phyloP scores from a whole-genome alignment of 2,113 vertebrate species.

The Pituophis catenifer region DNA sequence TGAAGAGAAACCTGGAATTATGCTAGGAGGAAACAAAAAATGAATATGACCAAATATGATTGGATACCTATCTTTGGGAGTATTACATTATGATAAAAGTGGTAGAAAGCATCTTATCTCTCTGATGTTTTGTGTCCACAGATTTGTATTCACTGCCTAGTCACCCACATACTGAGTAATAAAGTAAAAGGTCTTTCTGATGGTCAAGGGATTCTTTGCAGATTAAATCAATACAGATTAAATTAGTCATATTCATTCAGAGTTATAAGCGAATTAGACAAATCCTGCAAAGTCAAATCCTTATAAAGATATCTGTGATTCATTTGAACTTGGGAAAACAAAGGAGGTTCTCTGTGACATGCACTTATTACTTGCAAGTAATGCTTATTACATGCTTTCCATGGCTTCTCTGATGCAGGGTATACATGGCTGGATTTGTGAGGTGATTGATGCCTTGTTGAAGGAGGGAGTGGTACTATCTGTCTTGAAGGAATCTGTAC shows the following conservation, averaged over 20 bases:
- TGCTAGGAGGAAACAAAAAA: background rate
- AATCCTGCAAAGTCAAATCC: background rate
- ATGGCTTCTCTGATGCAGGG: too few species aligned
- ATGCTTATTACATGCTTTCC: too few species aligned
- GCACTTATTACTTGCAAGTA: too few species aligned
- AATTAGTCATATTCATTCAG: background rate
- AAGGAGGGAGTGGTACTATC: too few species aligned
- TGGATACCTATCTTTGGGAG: background rate
- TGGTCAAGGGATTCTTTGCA: background rate
- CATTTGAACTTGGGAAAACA: background rate
- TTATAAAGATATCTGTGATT: background rate
- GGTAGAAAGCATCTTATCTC: background rate
- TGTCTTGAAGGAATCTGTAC: background rate
- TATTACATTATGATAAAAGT: background rate
- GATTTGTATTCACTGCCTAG: background rate
- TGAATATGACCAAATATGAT: background rate
- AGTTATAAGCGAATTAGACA: background rate
- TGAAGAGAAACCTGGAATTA: background rate
- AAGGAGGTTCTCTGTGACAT: background rate
- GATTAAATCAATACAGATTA: background rate
- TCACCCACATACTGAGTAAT: background rate
- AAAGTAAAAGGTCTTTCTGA: background rate
- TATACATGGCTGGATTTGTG: too few species aligned
- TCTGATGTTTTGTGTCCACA: background rate
- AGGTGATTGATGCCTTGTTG: too few species aligned